Conservation (phyloP, 1,140 invertebrate species). For the Drosophila sturtevanti region DNA sequence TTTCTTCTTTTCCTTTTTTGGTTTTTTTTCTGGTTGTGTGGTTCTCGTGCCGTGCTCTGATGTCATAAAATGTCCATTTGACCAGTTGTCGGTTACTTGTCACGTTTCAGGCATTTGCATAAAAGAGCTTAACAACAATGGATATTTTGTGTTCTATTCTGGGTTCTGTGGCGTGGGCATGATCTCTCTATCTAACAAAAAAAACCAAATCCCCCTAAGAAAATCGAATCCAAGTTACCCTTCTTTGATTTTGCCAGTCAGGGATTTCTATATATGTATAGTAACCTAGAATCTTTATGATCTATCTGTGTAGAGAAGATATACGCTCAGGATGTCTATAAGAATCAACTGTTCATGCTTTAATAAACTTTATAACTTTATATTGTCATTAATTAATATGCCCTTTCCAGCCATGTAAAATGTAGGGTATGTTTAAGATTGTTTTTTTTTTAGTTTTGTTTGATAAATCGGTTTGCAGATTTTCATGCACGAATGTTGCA, state of each 20-base stretch:
- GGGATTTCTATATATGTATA: too few relatives aligned
- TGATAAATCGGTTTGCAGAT: conserved; percentile 61
- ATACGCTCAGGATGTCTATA: too few relatives aligned
- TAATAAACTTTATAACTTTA: too few relatives aligned
- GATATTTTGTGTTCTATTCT: conserved; percentile 48
- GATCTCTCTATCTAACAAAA: conserved; percentile 28
- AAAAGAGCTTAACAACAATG: conserved; percentile 51
- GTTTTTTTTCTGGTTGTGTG: conserved; percentile 39
- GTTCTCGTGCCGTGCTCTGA: conserved; percentile 27
- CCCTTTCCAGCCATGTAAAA: background rate
- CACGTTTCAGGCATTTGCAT: conserved; percentile 76
- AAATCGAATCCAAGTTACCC: background rate
- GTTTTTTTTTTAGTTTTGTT: conserved; percentile 26
- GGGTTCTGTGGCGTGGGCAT: conserved; percentile 45
- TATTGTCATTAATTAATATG: background rate
- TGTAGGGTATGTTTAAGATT: background rate
- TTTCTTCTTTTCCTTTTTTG: conserved; percentile 16
- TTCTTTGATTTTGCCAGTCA: background rate
- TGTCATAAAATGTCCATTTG: conserved; percentile 38
- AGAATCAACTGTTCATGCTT: too few relatives aligned
- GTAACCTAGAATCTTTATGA: too few relatives aligned
- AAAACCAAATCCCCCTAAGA: background rate
- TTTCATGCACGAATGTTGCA: conserved; percentile 51
- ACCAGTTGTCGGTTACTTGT: conserved; percentile 51
- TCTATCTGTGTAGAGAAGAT: too few relatives aligned